phyloP scores from a whole-genome alignment of 2,888 invertebrate species.

The Rhodophaea formosa region DNA sequence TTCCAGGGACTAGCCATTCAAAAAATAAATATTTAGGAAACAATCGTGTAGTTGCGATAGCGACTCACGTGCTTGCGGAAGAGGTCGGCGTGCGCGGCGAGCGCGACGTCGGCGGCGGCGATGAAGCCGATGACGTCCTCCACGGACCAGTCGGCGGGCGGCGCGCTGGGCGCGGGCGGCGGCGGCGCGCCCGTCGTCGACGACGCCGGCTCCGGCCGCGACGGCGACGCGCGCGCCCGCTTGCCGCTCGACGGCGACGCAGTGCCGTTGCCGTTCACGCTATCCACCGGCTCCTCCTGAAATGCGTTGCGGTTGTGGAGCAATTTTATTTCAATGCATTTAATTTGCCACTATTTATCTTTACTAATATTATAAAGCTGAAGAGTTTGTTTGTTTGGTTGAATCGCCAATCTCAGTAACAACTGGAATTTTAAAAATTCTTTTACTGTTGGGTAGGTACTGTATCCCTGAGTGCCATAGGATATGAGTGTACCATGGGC shows the following conservation, averaged over 20 bases:
- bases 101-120: constrained; percentile 89
- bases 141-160: constrained; percentile 94
- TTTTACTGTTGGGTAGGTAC: too few relatives aligned
- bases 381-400: too few relatives aligned
- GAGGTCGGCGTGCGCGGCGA: constrained; percentile 93
- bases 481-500: too few relatives aligned
- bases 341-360: too few relatives aligned
- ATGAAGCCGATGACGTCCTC: constrained; percentile 97
- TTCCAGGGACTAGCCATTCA: too few relatives aligned
- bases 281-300: constrained; percentile 43
- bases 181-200: constrained; percentile 82
- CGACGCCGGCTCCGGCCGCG: constrained; percentile 85
- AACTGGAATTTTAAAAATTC: too few relatives aligned
- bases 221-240: constrained; percentile 73
- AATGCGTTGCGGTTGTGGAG: background rate
- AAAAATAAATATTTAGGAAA: too few relatives aligned
- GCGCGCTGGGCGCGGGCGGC: constrained; percentile 69
- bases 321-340: background rate
- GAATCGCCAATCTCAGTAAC: too few relatives aligned
- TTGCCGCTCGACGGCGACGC: constrained; percentile 42
- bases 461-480: too few relatives aligned
- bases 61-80: constrained; percentile 96
- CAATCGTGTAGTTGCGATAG: too few relatives aligned
- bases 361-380: too few relatives aligned
- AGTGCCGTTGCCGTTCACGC: constrained; percentile 33